Percentiles rank a stretch among this genome's conserved stretches.
Evolutionary conservation across 2,888 invertebrate genomes (phyloP).

Genomic region (Tinea semifulvella): DNA sequence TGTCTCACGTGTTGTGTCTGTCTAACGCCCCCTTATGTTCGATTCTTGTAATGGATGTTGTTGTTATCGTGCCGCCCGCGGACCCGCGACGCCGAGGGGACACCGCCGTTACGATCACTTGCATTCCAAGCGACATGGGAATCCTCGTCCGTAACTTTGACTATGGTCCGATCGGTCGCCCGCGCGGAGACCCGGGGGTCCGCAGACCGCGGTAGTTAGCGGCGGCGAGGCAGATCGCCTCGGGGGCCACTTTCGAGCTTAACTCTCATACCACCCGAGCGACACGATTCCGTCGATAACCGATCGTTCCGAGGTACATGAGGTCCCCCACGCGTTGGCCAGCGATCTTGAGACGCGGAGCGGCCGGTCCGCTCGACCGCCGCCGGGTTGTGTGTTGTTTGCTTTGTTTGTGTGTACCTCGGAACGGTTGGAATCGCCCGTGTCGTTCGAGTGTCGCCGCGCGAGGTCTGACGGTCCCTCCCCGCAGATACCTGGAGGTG

Average conservation of each 20-base stretch:
- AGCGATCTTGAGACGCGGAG: constrained; percentile 69
- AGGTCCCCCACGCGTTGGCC: constrained; percentile 54
- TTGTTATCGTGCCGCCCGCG: constrained; percentile 16
- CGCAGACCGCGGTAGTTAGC: background rate
- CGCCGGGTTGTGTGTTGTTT: constrained; percentile 54
- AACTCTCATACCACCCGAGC: constrained; percentile 18
- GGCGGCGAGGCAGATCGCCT: too few relatives aligned
- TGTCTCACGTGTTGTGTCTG: constrained; percentile 44
- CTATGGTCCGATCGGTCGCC: constrained; percentile 17
- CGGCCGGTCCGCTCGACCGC: constrained; percentile 45
- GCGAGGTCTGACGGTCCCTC: constrained; percentile 16
- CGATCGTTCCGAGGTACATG: constrained; percentile 68
- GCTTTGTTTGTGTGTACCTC: constrained; percentile 66
- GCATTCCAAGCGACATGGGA: constrained; percentile 67
- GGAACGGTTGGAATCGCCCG: constrained; percentile 52
- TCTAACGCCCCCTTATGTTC: constrained; percentile 40
- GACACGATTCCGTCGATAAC: constrained; percentile 37
- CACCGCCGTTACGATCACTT: constrained; percentile 50
- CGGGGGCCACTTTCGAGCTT: too few relatives aligned
- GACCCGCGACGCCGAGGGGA: constrained; percentile 34
- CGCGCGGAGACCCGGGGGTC: constrained; percentile 6
- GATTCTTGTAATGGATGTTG: constrained; percentile 20
- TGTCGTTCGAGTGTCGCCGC: constrained; percentile 34
- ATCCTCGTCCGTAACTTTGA: background rate
- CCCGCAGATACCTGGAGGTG: constrained; percentile 84